Evolutionary conservation across 2,888 invertebrate genomes (phyloP).

Genomic region (Hydriomena furcata): DNA sequence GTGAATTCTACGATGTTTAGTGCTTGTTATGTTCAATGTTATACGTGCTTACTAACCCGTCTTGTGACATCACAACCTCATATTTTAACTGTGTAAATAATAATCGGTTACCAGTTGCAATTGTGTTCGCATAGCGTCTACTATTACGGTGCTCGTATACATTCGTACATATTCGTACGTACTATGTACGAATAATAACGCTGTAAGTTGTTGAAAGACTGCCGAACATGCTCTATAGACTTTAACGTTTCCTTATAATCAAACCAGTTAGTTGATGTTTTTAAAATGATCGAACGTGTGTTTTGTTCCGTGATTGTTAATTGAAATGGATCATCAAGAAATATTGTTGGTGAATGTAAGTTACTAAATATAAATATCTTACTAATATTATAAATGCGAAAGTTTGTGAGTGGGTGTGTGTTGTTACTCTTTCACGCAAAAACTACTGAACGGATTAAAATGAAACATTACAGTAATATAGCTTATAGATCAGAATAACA

Average conservation of each 20-base stretch:
- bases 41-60: conserved; percentile 5
- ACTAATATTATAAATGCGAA: too few species aligned
- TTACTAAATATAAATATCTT: neutral
- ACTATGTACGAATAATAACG: conserved; percentile 28
- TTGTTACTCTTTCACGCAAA: too few species aligned
- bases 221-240: conserved; percentile 41
- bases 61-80: conserved; percentile 17
- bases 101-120: conserved; percentile 18
- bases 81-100: conserved; percentile 28
- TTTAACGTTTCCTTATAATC: conserved; percentile 52
- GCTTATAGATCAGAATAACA: too few species aligned
- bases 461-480: too few species aligned
- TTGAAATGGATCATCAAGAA: conserved; percentile 30
- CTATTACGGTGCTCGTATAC: conserved; percentile 19
- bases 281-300: conserved; percentile 35
- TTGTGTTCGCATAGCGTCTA: conserved; percentile 15
- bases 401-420: too few species aligned
- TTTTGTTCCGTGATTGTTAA: conserved; percentile 20
- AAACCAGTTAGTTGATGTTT: conserved; percentile 39
- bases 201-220: conserved; percentile 46
- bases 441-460: too few species aligned
- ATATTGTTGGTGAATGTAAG: conserved; percentile 19
- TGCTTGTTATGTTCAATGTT: conserved; percentile 9
- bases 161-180: too few species aligned
- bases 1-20: neutral